A percentile compares a stretch with the other conserved stretches of the same genome.
phyloP scores from a whole-genome alignment of 2,797 vertebrate genomes.

The Loriculus beryllinus region DNA sequence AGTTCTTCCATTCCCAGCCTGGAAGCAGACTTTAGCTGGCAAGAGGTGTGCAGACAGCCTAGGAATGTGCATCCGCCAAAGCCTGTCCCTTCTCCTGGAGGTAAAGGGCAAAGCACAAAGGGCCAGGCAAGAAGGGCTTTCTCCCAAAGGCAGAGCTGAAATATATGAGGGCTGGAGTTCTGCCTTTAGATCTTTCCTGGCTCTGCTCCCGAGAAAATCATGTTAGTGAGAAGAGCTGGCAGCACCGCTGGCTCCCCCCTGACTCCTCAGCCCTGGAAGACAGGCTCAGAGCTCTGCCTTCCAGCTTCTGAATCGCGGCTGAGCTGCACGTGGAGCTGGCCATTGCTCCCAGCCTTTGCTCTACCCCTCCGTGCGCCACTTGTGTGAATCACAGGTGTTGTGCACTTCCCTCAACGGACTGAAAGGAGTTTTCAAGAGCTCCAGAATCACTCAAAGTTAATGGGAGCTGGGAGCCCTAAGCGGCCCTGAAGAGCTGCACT shows the following conservation, averaged over 20 bases:
- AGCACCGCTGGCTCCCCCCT: background rate
- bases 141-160: background rate
- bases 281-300: background rate
- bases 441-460: constrained; percentile 61
- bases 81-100: background rate
- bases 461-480: constrained; percentile 25
- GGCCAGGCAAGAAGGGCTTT: background rate
- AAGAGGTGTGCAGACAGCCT: background rate
- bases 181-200: constrained; percentile 50
- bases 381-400: constrained; percentile 51
- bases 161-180: background rate
- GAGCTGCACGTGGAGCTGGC: background rate
- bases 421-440: constrained; percentile 63
- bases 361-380: background rate
- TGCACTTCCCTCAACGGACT: constrained; percentile 11
- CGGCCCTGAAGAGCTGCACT: background rate
- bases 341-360: background rate
- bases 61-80: background rate
- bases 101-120: background rate
- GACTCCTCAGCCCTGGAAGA: background rate
- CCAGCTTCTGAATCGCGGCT: background rate
- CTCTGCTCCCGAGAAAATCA: constrained; percentile 13
- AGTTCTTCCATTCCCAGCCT: background rate
- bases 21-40: background rate
- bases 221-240: constrained; percentile 32